Evolutionary conservation across 2,797 vertebrate species (phyloP).

Genomic region (Sylvia borin): DNA sequence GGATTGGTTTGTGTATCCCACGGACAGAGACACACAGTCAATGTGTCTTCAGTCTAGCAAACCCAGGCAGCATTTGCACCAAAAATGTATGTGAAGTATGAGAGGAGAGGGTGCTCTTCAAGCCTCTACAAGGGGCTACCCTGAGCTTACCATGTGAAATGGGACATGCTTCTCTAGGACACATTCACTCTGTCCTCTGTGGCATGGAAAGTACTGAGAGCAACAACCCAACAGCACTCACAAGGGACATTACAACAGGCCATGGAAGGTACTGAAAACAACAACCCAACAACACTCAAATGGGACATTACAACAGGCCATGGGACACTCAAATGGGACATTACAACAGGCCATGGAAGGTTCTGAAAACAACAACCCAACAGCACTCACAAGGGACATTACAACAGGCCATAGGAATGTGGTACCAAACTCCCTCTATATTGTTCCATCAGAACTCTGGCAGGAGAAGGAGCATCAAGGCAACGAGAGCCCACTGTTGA

Average conservation of each 20-base stretch:
- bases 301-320: too few relatives aligned
- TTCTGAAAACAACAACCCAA: background rate
- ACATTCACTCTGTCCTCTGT: background rate
- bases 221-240: fast-evolving
- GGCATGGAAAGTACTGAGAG: background rate
- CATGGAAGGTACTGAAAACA: too few relatives aligned
- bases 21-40: background rate
- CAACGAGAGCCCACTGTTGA: background rate
- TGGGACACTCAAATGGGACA: too few relatives aligned
- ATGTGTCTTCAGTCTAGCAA: background rate
- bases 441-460: background rate
- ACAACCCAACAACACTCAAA: too few relatives aligned
- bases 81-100: background rate
- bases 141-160: background rate
- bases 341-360: background rate
- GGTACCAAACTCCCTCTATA: background rate
- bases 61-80: background rate
- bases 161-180: background rate
- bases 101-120: background rate
- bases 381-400: background rate
- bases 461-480: background rate
- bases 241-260: background rate
- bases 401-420: background rate
- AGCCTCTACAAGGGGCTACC: background rate
- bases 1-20: background rate